Percentiles rank a stretch among this genome's conserved stretches.
Conservation (phyloP, 1,140 invertebrate species). For the Lepidurus packardi region DNA sequence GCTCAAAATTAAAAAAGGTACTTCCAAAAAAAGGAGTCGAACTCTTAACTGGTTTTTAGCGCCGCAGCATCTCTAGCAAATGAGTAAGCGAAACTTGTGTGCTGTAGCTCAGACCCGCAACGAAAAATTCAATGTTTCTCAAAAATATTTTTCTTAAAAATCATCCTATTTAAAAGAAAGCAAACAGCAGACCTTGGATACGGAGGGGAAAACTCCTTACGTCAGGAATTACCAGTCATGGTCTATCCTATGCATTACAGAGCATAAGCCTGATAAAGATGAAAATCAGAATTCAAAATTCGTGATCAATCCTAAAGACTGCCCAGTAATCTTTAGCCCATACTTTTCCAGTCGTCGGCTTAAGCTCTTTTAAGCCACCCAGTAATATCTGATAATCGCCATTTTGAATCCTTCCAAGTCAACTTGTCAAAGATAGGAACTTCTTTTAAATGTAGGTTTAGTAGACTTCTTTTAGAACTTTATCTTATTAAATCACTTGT, state of each 20-base stretch:
- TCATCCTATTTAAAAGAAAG: background rate
- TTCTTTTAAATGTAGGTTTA: background rate
- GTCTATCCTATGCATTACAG: background rate
- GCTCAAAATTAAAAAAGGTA: background rate
- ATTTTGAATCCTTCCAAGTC: background rate
- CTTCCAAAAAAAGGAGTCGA: background rate
- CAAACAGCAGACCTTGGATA: background rate
- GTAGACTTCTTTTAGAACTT: background rate
- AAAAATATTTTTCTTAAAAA: background rate
- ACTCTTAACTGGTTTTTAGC: background rate
- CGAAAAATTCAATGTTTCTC: background rate
- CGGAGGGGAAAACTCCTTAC: background rate
- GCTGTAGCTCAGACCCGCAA: background rate
- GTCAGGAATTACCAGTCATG: background rate
- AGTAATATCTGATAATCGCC: background rate
- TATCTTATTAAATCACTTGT: background rate
- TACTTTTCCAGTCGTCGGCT: background rate
- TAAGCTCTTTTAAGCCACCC: background rate
- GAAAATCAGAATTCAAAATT: background rate
- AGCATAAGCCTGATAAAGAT: background rate
- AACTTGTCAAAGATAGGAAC: conserved; percentile 2
- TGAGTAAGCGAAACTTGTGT: background rate
- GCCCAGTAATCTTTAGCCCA: background rate
- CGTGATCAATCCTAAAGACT: background rate
- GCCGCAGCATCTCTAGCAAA: background rate